These are phyloP conservation scores for Sialia sialis DNA, from an alignment of 2,113 vertebrate genomes.

Conservation along the genomic window DNA sequence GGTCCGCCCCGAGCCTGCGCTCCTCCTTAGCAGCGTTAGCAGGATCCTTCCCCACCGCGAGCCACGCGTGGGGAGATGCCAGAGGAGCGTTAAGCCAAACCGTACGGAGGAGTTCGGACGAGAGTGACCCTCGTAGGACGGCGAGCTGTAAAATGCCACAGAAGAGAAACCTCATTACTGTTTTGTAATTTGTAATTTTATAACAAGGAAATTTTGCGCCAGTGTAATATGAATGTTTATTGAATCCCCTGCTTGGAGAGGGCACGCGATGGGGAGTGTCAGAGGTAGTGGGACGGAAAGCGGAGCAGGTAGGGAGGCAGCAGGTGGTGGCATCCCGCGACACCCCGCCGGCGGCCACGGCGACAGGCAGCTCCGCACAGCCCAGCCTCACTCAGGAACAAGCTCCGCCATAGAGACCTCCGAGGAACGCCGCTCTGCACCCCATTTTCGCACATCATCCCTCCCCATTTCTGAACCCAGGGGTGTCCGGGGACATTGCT, in stretches of 20 bases:
- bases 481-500: neutral
- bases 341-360: neutral
- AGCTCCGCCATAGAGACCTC: rapidly evolving
- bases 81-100: neutral
- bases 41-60: neutral
- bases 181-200: too few species aligned
- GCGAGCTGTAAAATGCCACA: neutral
- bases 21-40: rapidly evolving
- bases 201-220: neutral
- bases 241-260: neutral
- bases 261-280: neutral
- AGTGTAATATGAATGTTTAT: neutral
- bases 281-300: too few species aligned
- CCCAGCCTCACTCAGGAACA: rapidly evolving
- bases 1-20: neutral
- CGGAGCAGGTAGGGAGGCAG: neutral
- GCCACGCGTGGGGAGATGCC: neutral
- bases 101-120: rapidly evolving
- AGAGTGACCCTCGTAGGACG: neutral
- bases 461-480: neutral
- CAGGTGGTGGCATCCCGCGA: neutral
- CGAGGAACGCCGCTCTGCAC: neutral
- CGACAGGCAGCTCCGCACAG: neutral
- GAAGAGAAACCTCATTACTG: neutral
- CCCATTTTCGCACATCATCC: rapidly evolving